phyloP scores from a whole-genome alignment of 1,140 invertebrate genomes.

The Coptotermes formosanus region DNA sequence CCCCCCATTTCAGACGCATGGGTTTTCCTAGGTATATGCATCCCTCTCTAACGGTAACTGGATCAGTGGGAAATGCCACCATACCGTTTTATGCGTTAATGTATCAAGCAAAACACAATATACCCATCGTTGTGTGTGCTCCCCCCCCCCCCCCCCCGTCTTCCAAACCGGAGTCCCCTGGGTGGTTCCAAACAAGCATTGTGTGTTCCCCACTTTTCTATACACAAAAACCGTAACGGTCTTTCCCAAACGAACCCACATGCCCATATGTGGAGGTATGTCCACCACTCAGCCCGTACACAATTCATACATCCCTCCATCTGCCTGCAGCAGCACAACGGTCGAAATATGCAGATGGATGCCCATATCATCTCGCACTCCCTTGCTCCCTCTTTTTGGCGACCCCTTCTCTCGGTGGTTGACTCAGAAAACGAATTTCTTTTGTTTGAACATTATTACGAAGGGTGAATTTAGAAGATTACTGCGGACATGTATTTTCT shows the following conservation, averaged over 20 bases:
- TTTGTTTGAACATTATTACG: no score
- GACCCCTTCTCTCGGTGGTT: no score
- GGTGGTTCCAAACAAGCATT: no score
- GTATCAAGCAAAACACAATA: background rate
- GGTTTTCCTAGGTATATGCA: background rate
- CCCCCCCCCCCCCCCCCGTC: no score
- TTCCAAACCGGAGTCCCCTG: no score
- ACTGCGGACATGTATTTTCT: no score
- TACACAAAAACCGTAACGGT: background rate
- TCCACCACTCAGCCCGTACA: background rate
- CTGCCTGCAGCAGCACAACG: slow-evolving; percentile 1
- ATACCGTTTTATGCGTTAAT: background rate
- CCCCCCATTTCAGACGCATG: background rate
- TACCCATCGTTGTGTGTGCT: background rate
- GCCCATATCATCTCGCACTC: background rate
- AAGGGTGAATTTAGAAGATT: no score
- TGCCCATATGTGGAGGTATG: background rate
- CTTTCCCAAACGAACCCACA: background rate
- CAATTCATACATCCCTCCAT: background rate
- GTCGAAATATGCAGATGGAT: background rate
- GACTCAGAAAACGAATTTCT: no score
- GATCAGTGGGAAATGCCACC: background rate
- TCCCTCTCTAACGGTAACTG: background rate
- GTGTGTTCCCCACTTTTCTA: background rate
- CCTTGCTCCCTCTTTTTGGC: no score